Percentiles rank a stretch among this genome's conserved stretches.
phyloP scores from a whole-genome alignment of 2,888 invertebrate genomes.

The Galerucella pusilla region DNA sequence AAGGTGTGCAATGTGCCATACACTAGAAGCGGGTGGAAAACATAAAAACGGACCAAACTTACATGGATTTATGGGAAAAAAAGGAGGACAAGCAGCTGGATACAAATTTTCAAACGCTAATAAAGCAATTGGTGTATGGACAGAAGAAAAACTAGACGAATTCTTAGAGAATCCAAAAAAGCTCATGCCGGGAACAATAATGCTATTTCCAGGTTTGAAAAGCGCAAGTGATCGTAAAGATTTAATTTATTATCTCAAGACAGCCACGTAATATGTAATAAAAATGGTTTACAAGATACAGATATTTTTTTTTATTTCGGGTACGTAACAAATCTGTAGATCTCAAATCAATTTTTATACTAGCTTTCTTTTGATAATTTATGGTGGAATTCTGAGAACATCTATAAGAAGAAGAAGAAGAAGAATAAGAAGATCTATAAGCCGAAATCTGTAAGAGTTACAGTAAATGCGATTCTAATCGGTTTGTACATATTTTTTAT shows the following conservation, averaged over 20 bases:
- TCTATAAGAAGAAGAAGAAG: too few species aligned
- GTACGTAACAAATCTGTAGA: too few species aligned
- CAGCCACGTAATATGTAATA: not conserved
- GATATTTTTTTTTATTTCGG: too few species aligned
- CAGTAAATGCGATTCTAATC: too few species aligned
- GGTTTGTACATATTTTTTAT: too few species aligned
- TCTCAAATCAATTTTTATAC: too few species aligned
- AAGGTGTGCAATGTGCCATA: conserved; percentile 10
- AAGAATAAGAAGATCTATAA: too few species aligned
- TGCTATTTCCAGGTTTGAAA: conserved; percentile 28
- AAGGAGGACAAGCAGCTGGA: not conserved
- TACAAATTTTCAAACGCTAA: conserved; percentile 6
- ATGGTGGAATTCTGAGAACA: too few species aligned
- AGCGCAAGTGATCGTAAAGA: conserved; percentile 12
- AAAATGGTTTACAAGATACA: too few species aligned
- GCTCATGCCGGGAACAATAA: conserved; percentile 25
- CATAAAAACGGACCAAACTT: conserved; percentile 1
- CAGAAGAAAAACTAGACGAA: conserved; percentile 17
- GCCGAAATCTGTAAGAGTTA: too few species aligned
- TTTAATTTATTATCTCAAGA: conserved; percentile 26
- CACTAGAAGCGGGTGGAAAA: conserved; percentile 4
- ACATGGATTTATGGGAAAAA: conserved; percentile 4
- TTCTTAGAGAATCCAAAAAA: conserved; percentile 24
- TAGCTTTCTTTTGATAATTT: too few species aligned
- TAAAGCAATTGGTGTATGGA: conserved; percentile 14